Evolutionary conservation across 1,140 invertebrate genomes (phyloP).

Genomic region (Papilio polyxenes): DNA sequence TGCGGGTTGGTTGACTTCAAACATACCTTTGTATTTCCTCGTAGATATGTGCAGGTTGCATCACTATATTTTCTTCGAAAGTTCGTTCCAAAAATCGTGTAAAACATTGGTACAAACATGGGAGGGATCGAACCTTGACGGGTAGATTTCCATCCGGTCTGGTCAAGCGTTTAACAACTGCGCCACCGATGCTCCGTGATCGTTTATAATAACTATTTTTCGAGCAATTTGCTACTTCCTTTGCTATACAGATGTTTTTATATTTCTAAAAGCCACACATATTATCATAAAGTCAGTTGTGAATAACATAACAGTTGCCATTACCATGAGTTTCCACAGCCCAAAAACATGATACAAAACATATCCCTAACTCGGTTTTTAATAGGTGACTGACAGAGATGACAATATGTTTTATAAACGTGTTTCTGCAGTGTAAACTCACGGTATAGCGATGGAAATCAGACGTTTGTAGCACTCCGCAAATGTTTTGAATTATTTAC

Average conservation of each 20-base stretch:
- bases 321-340: not conserved
- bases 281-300: slow-evolving; percentile 4
- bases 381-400: not conserved
- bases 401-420: not conserved
- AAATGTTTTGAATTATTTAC: slow-evolving; percentile 15
- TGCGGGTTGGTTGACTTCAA: too few relatives aligned
- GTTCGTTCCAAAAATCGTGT: too few relatives aligned
- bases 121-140: too few relatives aligned
- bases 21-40: too few relatives aligned
- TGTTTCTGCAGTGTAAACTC: not conserved
- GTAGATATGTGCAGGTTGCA: too few relatives aligned
- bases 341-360: not conserved
- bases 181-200: too few relatives aligned
- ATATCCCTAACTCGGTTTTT: not conserved
- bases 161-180: too few relatives aligned
- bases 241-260: not conserved
- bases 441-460: not conserved
- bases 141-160: too few relatives aligned
- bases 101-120: too few relatives aligned
- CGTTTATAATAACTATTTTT: too few relatives aligned
- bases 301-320: slow-evolving; percentile 6
- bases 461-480: not conserved
- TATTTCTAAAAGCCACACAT: not conserved
- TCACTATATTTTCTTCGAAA: too few relatives aligned
- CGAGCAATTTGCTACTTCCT: not conserved